Evolutionary conservation across 1,140 invertebrate genomes (phyloP).

Genomic region (Bathynomus jamesi): DNA sequence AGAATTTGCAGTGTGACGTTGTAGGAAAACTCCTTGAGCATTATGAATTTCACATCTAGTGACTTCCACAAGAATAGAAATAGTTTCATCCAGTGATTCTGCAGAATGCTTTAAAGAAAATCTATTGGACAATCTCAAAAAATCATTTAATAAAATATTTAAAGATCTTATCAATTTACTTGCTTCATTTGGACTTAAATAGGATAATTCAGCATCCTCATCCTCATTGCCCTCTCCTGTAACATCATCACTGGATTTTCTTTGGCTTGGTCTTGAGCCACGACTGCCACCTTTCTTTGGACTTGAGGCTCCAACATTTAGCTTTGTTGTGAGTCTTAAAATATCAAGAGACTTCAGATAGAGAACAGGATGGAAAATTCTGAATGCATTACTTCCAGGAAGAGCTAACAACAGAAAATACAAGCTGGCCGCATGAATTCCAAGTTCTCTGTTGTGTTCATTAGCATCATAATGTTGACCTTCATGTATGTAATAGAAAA

Average conservation of each 20-base stretch:
- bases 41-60: conserved; percentile 46
- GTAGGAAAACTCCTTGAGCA: conserved; percentile 36
- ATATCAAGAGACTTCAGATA: conserved; percentile 49
- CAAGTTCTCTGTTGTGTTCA: conserved; percentile 42
- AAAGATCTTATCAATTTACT: conserved; percentile 37
- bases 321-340: conserved; percentile 43
- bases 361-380: conserved; percentile 52
- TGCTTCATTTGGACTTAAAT: conserved; percentile 29
- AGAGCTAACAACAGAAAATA: conserved; percentile 49
- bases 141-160: conserved; percentile 45
- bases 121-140: conserved; percentile 45
- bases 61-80: conserved; percentile 47
- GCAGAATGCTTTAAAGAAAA: conserved; percentile 48
- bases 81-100: conserved; percentile 46
- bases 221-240: conserved; percentile 38
- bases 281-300: conserved; percentile 28
- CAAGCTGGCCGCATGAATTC: conserved; percentile 45
- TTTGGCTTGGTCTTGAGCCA: conserved; percentile 6
- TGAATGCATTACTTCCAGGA: conserved; percentile 51
- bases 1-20: conserved; percentile 34
- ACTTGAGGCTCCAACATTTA: conserved; percentile 32
- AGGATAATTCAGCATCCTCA: conserved; percentile 35
- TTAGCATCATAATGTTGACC: conserved; percentile 44
- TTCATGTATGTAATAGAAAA: conserved; percentile 48
- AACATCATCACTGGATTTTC: conserved; percentile 16